These are phyloP conservation scores for Athalia circularis DNA, from an alignment of 2,888 invertebrate genomes.

Conservation along the genomic window DNA sequence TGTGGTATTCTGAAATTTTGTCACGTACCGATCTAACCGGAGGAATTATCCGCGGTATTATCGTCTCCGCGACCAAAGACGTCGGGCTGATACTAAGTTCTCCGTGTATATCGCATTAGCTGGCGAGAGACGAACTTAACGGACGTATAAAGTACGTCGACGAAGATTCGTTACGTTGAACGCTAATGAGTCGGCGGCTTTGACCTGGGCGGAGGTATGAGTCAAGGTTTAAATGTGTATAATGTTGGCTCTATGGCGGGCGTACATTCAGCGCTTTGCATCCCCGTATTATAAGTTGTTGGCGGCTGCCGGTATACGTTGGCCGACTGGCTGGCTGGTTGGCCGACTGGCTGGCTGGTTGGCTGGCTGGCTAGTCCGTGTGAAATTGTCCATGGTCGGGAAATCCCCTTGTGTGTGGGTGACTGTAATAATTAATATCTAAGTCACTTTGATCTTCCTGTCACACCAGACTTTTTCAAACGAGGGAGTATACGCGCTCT, in stretches of 20 bases:
- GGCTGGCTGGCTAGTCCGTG: not conserved
- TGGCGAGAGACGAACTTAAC: constrained; percentile 31
- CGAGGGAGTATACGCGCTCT: constrained; percentile 49
- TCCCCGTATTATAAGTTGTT: not conserved
- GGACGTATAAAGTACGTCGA: constrained; percentile 28
- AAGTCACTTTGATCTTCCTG: constrained; percentile 65
- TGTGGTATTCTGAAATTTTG: constrained; percentile 18
- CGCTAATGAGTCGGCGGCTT: constrained; percentile 64
- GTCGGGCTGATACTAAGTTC: not conserved
- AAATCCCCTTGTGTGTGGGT: constrained; percentile 48
- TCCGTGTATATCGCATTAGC: not conserved
- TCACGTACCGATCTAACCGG: constrained; percentile 25
- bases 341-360: constrained; percentile 3
- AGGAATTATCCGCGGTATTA: constrained; percentile 28
- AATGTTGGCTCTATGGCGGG: constrained; percentile 8
- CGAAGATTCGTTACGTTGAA: constrained; percentile 53
- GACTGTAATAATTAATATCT: constrained; percentile 69
- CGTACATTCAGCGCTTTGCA: not conserved
- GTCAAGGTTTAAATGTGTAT: constrained; percentile 32
- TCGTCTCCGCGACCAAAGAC: constrained; percentile 25
- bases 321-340: constrained; percentile 7
- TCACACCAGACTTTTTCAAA: constrained; percentile 53
- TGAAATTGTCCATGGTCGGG: constrained; percentile 41
- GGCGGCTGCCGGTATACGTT: not conserved
- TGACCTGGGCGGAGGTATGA: constrained; percentile 52